A percentile compares a stretch with the other conserved stretches of the same genome.
Evolutionary conservation across 2,888 invertebrate genomes (phyloP).

Genomic region (Leptopterna dolabrata): DNA sequence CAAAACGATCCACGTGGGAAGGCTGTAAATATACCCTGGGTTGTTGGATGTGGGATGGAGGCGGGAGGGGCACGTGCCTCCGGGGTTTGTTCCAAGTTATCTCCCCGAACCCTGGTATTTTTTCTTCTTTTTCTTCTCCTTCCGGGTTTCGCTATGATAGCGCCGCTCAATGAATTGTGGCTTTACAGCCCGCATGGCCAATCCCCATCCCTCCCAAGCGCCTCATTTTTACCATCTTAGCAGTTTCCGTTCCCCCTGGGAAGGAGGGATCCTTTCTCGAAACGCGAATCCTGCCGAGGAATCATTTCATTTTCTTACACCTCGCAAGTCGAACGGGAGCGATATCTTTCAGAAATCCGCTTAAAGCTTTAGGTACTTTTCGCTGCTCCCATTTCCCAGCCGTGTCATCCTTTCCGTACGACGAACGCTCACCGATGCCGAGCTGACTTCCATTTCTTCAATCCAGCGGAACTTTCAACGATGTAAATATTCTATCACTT

Average conservation of each 20-base stretch:
- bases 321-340: background rate
- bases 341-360: background rate
- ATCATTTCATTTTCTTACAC: background rate
- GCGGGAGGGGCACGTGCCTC: background rate
- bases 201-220: background rate
- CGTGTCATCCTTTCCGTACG: too few species aligned
- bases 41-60: background rate
- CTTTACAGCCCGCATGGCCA: background rate
- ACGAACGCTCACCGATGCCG: too few species aligned
- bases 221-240: background rate
- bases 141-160: background rate
- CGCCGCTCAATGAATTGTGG: slow-evolving; percentile 6
- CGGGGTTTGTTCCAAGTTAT: background rate
- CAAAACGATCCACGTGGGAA: background rate
- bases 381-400: background rate
- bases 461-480: too few species aligned
- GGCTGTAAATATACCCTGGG: background rate
- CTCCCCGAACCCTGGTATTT: background rate
- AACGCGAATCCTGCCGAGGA: background rate
- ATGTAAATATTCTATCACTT: too few species aligned
- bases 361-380: background rate
- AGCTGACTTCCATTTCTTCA: too few species aligned
- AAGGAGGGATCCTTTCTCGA: background rate
- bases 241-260: background rate
- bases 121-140: background rate